Base-by-base conservation (phyloP, 2,113 vertebrate species). In the Butastur rufipennis region DNA sequence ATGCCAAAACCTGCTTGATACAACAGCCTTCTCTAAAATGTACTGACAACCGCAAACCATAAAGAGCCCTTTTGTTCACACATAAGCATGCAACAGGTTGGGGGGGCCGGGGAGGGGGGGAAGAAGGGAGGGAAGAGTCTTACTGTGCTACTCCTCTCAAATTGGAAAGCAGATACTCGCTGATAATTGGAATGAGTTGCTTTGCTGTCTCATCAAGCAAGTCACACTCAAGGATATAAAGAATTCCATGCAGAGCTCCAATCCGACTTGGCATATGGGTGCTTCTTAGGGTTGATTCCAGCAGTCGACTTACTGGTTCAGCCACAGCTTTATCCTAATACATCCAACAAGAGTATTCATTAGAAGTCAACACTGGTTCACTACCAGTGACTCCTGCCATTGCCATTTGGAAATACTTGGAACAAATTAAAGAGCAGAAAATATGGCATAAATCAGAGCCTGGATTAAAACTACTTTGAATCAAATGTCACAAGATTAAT, bases 171-270 rank as follows among this genome's bases (percentile, higher is more conserved):
- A 99, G 98, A 86, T 99, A 99, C 70, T 99, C 99, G 2, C 98
- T 99, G 97, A 99, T 97, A 10, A 98, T 95, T 2, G 99, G 99
- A 84, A 99, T 98, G 32, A 99, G 99, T 59, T 99, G 99, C 88
- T 99, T 99, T 2, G 99, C 99, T 0, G 99, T 99, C 90, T 99
- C 99, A 3, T 99, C 99, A 25, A 99, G 98, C 36, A 99, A 98
- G 96, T 99, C 99, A 48, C 99, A 99, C 95, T 99, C 99, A 71
- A 99, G 98, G 94, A 99, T 98, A 5, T 99, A 99, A 7, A 99
- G 98, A 59, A 99, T 96, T 31, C 99, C 99, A 13, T 99, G 99
- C 65, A 99, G 98, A 9, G 99, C 99, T 38, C 99, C 99, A 63
- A 99, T 98, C 26, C 98, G 98, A 96, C 99, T 99, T 45, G 99